These are phyloP conservation scores for Drosophila erecta DNA, from an alignment of 1,140 invertebrate species.

Conservation along the genomic window DNA sequence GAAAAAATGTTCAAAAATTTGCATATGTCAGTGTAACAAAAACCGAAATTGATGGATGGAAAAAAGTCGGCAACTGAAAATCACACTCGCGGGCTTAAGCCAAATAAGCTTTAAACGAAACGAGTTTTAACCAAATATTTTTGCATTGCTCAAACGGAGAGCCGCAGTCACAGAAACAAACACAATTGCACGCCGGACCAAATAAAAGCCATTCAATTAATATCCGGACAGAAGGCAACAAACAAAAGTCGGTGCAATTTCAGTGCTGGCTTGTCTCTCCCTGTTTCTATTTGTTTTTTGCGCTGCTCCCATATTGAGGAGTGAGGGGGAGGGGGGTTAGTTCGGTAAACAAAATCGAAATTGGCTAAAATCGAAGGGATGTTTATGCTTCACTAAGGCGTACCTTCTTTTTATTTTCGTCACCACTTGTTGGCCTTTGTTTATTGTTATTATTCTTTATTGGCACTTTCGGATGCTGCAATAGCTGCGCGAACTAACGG, in stretches of 20 bases:
- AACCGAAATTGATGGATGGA: slow-evolving; percentile 39
- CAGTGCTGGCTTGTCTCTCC: slow-evolving; percentile 6
- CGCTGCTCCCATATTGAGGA: no score
- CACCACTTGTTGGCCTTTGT: slow-evolving; percentile 19
- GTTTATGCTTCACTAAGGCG: background rate
- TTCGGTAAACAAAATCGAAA: slow-evolving; percentile 14
- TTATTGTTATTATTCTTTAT: slow-evolving; percentile 35
- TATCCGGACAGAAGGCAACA: slow-evolving; percentile 48
- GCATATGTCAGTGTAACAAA: slow-evolving; percentile 40
- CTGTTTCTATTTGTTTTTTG: slow-evolving; percentile 12
- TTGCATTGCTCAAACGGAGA: slow-evolving; percentile 52
- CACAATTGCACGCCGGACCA: slow-evolving; percentile 8
- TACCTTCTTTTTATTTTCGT: slow-evolving; percentile 28
- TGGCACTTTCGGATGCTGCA: slow-evolving; percentile 18
- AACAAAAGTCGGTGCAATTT: slow-evolving; percentile 30
- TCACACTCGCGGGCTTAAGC: slow-evolving; percentile 26
- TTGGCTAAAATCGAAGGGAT: slow-evolving; percentile 9
- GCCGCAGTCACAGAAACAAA: slow-evolving; percentile 45
- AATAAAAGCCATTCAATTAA: slow-evolving; percentile 42
- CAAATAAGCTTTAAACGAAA: slow-evolving; percentile 41
- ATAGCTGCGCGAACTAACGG: slow-evolving; percentile 34
- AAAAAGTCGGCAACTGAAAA: slow-evolving; percentile 11
- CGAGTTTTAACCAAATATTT: slow-evolving; percentile 71
- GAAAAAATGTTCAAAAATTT: slow-evolving; percentile 33
- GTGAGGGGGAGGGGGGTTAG: background rate